These are phyloP conservation scores for Coenobita brevimanus DNA, from an alignment of 1,140 invertebrate genomes.

Conservation along the genomic window DNA sequence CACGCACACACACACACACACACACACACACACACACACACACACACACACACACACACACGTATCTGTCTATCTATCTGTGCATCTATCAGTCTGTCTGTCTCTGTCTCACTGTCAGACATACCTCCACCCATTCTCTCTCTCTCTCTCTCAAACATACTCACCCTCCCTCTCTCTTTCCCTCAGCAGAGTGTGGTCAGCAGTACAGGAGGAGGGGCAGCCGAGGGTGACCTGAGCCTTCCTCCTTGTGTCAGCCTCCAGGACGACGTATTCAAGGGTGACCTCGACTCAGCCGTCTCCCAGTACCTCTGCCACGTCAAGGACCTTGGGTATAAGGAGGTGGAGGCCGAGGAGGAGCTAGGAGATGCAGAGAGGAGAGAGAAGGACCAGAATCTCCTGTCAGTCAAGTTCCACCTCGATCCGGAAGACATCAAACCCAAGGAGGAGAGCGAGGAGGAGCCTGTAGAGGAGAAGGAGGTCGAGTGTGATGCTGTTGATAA, in stretches of 20 bases:
- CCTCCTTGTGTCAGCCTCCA: conserved; percentile 10
- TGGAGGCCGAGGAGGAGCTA: too few relatives aligned
- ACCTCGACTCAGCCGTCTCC: conserved; percentile 64
- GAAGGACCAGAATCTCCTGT: conserved; percentile 61
- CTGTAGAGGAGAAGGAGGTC: conserved; percentile 21
- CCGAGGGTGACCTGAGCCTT: conserved; percentile 29
- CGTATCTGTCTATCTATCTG: neutral
- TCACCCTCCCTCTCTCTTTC: neutral
- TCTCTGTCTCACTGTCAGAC: neutral
- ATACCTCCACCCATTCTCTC: neutral
- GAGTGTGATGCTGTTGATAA: conserved; percentile 42
- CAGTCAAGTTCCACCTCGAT: conserved; percentile 63
- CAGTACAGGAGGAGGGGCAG: neutral
- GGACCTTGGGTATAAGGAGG: conserved; percentile 60
- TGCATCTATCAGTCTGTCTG: too few relatives aligned
- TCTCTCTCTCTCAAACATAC: neutral
- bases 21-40: conserved; percentile 8
- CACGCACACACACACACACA: conserved; percentile 6
- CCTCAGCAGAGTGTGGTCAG: neutral
- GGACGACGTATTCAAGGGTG: conserved; percentile 62
- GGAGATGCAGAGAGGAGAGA: neutral
- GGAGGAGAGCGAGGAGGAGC: conserved; percentile 23
- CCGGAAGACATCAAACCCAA: conserved; percentile 43
- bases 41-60: neutral
- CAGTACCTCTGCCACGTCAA: conserved; percentile 67